These are phyloP conservation scores for Dipodomys ordii DNA, from an alignment of 2,113 vertebrate genomes.

Conservation along the genomic window DNA sequence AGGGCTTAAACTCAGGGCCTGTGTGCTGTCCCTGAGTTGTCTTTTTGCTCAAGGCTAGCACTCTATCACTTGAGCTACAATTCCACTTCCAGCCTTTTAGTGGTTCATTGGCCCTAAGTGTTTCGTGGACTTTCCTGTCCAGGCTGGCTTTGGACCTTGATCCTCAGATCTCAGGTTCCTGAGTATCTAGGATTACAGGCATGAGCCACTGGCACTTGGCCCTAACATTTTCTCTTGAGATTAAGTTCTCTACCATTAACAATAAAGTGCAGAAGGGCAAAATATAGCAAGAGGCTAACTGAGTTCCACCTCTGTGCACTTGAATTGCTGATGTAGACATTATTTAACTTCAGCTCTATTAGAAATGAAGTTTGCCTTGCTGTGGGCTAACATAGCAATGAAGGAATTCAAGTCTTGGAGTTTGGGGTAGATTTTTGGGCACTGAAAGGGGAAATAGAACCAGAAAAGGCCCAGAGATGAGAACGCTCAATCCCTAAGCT, in stretches of 20 bases:
- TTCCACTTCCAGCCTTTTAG: too few relatives aligned
- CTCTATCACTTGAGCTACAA: too few relatives aligned
- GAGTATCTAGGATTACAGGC: too few relatives aligned
- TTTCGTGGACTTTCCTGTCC: too few relatives aligned
- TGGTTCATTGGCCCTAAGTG: too few relatives aligned
- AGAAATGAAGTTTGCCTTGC: background rate
- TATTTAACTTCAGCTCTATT: background rate
- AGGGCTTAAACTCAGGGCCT: background rate
- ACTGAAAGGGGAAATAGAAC: background rate
- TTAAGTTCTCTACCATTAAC: background rate
- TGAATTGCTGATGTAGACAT: background rate
- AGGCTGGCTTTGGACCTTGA: background rate
- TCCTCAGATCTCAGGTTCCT: too few relatives aligned
- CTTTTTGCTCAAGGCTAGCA: too few relatives aligned
- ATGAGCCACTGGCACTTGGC: too few relatives aligned
- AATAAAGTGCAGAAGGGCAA: background rate
- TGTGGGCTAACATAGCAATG: background rate
- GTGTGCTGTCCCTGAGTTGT: too few relatives aligned
- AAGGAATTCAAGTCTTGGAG: background rate
- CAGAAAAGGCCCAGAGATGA: background rate
- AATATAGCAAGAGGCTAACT: background rate
- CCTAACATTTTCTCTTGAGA: background rate
- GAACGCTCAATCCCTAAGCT: too few relatives aligned
- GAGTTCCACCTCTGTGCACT: background rate
- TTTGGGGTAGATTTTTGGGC: background rate